Conservation (phyloP, 1,140 invertebrate species). For the Drosophila gunungcola region DNA sequence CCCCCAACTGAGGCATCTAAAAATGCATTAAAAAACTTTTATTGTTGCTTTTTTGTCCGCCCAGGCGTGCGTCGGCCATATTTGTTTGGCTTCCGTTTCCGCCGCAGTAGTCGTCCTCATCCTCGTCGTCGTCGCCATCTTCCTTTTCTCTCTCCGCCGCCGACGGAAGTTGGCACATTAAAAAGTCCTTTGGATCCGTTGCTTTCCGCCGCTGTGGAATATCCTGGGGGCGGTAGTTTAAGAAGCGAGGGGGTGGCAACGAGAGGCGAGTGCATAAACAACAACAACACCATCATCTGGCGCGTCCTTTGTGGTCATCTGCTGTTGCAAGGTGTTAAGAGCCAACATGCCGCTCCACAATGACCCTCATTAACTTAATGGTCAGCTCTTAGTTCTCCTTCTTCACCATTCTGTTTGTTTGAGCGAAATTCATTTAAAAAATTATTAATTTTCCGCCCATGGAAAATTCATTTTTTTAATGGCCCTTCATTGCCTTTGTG, state of each 20-base stretch:
- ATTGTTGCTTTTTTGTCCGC: constrained; percentile 58
- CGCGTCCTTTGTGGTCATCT: constrained; percentile 33
- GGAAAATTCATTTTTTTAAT: constrained; percentile 61
- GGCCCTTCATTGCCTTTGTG: constrained; percentile 31
- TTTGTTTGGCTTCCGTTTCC: constrained; percentile 80
- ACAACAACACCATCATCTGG: constrained; percentile 55
- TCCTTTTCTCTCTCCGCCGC: constrained; percentile 11
- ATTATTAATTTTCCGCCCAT: constrained; percentile 66
- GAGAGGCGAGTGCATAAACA: constrained; percentile 38
- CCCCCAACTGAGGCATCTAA: constrained; percentile 38
- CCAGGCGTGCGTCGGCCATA: constrained; percentile 61
- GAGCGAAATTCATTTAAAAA: constrained; percentile 60
- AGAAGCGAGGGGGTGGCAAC: constrained; percentile 9
- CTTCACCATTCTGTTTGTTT: constrained; percentile 42
- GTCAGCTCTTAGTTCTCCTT: constrained; percentile 19
- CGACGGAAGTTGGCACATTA: constrained; percentile 71
- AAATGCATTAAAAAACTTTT: constrained; percentile 76
- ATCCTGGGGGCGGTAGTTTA: constrained; percentile 35
- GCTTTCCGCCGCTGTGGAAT: constrained; percentile 16
- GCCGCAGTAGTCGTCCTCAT: constrained; percentile 32
- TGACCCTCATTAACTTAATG: constrained; percentile 81
- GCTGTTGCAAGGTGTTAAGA: constrained; percentile 68
- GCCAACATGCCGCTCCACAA: constrained; percentile 66
- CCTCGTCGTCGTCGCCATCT: constrained; percentile 33
- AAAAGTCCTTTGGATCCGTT: constrained; percentile 49